Base-by-base conservation (phyloP, 2,888 invertebrate genomes). In the Gari tellinella region DNA sequence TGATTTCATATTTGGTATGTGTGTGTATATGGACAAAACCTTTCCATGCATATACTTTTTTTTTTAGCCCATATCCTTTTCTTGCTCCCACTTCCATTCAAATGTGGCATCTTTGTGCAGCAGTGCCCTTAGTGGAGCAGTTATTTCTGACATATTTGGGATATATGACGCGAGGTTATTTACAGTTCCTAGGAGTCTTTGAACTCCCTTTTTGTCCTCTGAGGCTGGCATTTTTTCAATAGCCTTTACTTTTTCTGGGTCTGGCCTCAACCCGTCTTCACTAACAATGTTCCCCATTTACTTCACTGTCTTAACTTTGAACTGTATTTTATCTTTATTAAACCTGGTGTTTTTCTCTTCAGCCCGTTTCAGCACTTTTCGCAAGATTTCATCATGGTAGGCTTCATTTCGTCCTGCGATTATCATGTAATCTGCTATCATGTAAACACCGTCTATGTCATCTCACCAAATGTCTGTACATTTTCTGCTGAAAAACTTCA, bases 341-440 rank as follows among this genome's bases (percentile, higher is more conserved):
- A 69, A 25, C 38, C 52, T 62, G 14, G 57, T 14, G 23, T n/a
- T 41, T 43, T 15, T 45, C 40, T 52, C 25, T 46, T 40, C 48
- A 40, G n/a, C 31, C 23, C 41, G 53, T 57, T 23, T 60, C 26
- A 7, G 53, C 15, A 70, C 12, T 10, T 21, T 37, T 19, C n/a
- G 15, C 21, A 70, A 31, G 14, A 31, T 48, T 8, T 48, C 25
- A 25, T 72, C 72, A 38, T 72, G 66, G n/a, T n/a, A n/a, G n/a
- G n/a, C n/a, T n/a, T n/a, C n/a, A n/a, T n/a, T n/a, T n/a, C n/a
- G n/a, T n/a, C n/a, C n/a, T n/a, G n/a, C 25, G n/a, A 75, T 46
- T 0, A 82, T 17, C 8, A 82, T 65, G 37, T 83, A 81, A 58
- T 84, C 80, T 43, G 68, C 68, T 1, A 84, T 69, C 2, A 48